These are phyloP conservation scores for Leptopilina drosophilae DNA, from an alignment of 2,888 invertebrate species.

Conservation along the genomic window DNA sequence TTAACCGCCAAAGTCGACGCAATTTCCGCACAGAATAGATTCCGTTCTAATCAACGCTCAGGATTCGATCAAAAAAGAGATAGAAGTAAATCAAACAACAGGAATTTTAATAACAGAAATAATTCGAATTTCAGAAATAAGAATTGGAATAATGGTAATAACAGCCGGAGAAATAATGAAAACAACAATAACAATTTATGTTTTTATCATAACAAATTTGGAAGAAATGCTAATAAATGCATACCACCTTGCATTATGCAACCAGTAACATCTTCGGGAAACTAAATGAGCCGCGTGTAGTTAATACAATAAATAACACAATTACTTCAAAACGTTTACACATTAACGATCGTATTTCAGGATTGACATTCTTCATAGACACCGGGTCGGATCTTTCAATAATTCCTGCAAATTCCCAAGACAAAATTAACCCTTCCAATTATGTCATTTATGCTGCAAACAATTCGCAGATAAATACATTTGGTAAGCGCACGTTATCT, in stretches of 20 bases:
- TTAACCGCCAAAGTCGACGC: not conserved
- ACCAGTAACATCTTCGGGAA: not conserved
- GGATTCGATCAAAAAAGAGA: not conserved
- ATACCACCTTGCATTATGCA: not conserved
- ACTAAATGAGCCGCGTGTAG: not conserved
- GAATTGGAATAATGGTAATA: not conserved
- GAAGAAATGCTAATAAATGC: not conserved
- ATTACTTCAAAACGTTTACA: not conserved
- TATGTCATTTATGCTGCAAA: not conserved
- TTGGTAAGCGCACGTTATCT: not conserved
- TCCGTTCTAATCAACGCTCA: not conserved
- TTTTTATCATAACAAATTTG: not conserved
- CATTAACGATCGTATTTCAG: no score
- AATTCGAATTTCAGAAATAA: not conserved
- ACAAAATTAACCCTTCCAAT: no score
- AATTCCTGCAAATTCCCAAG: not conserved
- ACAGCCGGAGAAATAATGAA: not conserved
- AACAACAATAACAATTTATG: not conserved
- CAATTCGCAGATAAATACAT: not conserved
- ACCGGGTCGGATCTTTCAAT: not conserved
- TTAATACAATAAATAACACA: not conserved
- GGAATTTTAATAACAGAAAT: not conserved
- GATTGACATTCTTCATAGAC: not conserved
- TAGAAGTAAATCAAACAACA: not conserved
- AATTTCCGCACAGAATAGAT: not conserved